A percentile compares a stretch with the other conserved stretches of the same genome.
Conservation (phyloP, 2,888 invertebrate species). For the Carcina quercana region DNA sequence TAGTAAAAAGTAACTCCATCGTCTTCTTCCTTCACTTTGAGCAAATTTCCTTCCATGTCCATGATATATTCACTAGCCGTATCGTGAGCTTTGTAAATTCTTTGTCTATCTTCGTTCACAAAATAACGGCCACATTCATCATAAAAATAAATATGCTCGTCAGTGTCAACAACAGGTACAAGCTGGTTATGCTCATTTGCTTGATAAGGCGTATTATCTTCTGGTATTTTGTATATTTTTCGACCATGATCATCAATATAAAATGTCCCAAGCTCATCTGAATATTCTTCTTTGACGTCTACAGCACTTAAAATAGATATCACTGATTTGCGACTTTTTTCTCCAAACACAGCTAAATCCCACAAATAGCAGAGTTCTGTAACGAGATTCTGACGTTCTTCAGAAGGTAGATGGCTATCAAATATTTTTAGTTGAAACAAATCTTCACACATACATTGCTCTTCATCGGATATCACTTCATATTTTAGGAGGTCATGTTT, state of each 20-base stretch:
- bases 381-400: conserved; percentile 48
- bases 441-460: conserved; percentile 48
- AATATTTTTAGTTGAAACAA: conserved; percentile 56
- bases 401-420: conserved; percentile 45
- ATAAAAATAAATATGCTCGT: conserved; percentile 48
- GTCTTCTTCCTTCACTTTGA: conserved; percentile 53
- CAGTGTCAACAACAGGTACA: conserved; percentile 51
- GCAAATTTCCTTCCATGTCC: conserved; percentile 48
- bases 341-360: conserved; percentile 53
- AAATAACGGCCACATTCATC: conserved; percentile 64
- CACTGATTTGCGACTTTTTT: conserved; percentile 39
- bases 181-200: conserved; percentile 50
- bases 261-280: conserved; percentile 53
- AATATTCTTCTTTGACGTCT: conserved; percentile 51
- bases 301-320: conserved; percentile 57
- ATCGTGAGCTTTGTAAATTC: conserved; percentile 53
- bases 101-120: conserved; percentile 42
- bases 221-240: conserved; percentile 52
- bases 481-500: conserved; percentile 22
- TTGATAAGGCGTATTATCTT: conserved; percentile 45
- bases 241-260: conserved; percentile 51
- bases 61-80: conserved; percentile 61
- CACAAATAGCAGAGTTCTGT: conserved; percentile 57
- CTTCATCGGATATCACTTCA: conserved; percentile 29
- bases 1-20: conserved; percentile 52